Conservation (phyloP, 2,888 invertebrate genomes). For the Tyria jacobaeae region DNA sequence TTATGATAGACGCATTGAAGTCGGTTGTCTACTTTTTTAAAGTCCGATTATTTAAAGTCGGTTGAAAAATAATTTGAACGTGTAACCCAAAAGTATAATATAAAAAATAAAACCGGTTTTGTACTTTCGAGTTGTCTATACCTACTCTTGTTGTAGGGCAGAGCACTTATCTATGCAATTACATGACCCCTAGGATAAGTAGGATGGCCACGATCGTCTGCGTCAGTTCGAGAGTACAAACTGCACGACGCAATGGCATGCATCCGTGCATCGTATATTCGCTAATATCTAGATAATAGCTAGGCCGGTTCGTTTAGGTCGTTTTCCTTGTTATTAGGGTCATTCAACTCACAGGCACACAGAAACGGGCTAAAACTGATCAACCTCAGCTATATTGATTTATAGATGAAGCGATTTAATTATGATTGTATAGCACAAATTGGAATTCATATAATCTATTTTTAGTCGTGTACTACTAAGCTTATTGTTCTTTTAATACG, state of each 20-base stretch:
- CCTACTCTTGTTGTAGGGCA: slow-evolving; percentile 1
- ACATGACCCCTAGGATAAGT: slow-evolving; percentile 9
- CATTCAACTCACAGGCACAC: slow-evolving; percentile 62
- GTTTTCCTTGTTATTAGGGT: slow-evolving; percentile 68
- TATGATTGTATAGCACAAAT: not conserved
- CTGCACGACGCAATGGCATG: slow-evolving; percentile 41
- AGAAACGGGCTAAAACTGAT: slow-evolving; percentile 3
- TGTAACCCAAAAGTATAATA: too few species aligned
- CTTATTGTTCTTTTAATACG: too few species aligned
- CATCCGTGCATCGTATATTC: slow-evolving; percentile 69
- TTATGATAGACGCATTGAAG: too few species aligned
- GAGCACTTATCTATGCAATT: slow-evolving; percentile 17
- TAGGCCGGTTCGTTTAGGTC: slow-evolving; percentile 60
- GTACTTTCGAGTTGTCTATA: not conserved
- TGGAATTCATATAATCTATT: not conserved
- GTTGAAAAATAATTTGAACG: too few species aligned
- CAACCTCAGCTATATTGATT: slow-evolving; percentile 2
- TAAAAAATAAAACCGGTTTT: slow-evolving; percentile 5
- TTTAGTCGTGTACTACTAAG: too few species aligned
- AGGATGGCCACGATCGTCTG: not conserved
- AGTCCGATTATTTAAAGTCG: too few species aligned
- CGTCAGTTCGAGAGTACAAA: slow-evolving; percentile 2
- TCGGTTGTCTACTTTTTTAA: too few species aligned
- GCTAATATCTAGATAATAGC: slow-evolving; percentile 73
- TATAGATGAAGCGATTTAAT: not conserved